Conservation (phyloP, 1,140 invertebrate genomes). For the Apis cerana region DNA sequence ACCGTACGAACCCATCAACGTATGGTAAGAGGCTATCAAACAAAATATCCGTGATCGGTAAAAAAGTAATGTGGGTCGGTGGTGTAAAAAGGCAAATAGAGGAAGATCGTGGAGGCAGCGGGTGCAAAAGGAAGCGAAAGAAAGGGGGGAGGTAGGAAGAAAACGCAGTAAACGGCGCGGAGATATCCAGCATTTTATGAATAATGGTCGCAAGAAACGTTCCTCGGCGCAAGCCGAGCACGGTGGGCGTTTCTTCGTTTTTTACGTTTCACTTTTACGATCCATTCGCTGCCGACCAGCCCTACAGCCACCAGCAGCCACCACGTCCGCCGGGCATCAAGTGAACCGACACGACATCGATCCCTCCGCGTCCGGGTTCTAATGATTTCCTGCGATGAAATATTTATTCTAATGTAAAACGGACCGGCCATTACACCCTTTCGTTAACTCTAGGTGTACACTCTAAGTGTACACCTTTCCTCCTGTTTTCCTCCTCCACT, state of each 20-base stretch:
- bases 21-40: background rate
- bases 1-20: too few species aligned
- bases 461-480: too few species aligned
- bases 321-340: conserved; percentile 61
- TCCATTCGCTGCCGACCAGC: conserved; percentile 50
- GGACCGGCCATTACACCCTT: conserved; percentile 9
- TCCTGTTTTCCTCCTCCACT: too few species aligned
- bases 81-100: background rate
- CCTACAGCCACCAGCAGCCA: conserved; percentile 27
- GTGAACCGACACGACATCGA: conserved; percentile 61
- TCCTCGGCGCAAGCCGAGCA: conserved; percentile 45
- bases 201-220: conserved; percentile 71
- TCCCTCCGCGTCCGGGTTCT: conserved; percentile 47
- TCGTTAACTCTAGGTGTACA: conserved; percentile 12
- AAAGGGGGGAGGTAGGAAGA: conserved; percentile 31
- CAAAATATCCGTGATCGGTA: background rate
- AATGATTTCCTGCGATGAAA: conserved; percentile 66
- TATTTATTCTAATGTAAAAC: conserved; percentile 35
- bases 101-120: background rate
- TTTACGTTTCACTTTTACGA: conserved; percentile 64
- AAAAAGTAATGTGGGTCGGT: background rate
- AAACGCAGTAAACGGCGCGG: conserved; percentile 45
- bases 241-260: conserved; percentile 64
- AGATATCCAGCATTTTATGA: conserved; percentile 66
- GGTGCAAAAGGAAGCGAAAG: background rate